Evolutionary conservation across 2,113 vertebrate species (phyloP).

Genomic region (Barbus barbus): DNA sequence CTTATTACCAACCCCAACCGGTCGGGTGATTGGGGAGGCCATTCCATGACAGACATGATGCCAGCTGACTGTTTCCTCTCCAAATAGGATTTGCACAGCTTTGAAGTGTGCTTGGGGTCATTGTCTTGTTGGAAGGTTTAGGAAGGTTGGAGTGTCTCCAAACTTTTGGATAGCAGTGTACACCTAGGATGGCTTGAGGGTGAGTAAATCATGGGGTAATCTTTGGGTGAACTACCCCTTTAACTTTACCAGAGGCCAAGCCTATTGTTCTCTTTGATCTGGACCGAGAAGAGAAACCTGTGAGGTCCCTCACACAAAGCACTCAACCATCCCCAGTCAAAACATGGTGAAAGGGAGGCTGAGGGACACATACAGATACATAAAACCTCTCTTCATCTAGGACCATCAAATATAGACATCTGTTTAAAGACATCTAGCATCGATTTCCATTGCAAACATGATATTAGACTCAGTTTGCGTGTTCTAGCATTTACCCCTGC

Average conservation of each 20-base stretch:
- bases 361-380: conserved; percentile 1
- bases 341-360: conserved; percentile 44
- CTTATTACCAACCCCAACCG: too few species aligned
- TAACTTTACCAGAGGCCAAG: conserved; percentile 50
- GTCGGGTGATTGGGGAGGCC: too few species aligned
- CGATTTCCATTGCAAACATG: background rate
- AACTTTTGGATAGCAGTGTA: too few species aligned
- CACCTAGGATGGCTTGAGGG: too few species aligned
- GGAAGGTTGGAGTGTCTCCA: too few species aligned
- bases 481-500: background rate
- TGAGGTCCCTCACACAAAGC: conserved; percentile 58
- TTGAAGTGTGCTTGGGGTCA: too few species aligned
- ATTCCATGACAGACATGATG: too few species aligned
- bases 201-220: too few species aligned
- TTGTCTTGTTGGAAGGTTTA: too few species aligned
- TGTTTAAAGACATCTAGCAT: background rate
- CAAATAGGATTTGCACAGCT: too few species aligned
- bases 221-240: too few species aligned
- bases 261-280: conserved; percentile 45
- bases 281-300: conserved; percentile 59
- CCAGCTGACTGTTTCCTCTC: too few species aligned
- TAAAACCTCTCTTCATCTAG: background rate
- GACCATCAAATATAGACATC: background rate
- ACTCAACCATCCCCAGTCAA: conserved; percentile 27
- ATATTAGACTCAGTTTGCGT: conserved; percentile 12